Evolutionary conservation across 2,113 vertebrate genomes (phyloP).

Genomic region (Crotalus horridus): DNA sequence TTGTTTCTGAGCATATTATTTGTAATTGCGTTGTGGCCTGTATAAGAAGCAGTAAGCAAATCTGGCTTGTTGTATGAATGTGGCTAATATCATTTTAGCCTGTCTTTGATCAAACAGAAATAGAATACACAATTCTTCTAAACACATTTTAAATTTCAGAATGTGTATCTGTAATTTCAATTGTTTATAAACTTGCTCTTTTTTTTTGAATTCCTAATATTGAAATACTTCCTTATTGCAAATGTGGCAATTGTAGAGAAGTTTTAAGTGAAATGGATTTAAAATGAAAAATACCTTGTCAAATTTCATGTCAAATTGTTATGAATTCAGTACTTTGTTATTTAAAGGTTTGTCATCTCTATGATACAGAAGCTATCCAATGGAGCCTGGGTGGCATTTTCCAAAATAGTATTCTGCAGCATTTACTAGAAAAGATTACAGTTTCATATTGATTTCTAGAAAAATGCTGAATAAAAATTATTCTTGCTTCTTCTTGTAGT

Average conservation of each 20-base stretch:
- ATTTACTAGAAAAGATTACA: background rate
- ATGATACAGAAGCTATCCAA: constrained; percentile 34
- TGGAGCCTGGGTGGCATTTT: constrained; percentile 44
- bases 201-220: background rate
- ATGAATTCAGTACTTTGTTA: background rate
- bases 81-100: background rate
- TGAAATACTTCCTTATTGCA: background rate
- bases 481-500: constrained; percentile 57
- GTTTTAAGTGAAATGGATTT: background rate
- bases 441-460: constrained; percentile 40
- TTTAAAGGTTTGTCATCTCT: background rate
- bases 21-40: constrained; percentile 41
- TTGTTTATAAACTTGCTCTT: background rate
- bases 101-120: background rate
- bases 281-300: background rate
- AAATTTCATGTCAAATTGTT: background rate
- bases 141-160: background rate
- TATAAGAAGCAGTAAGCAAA: background rate
- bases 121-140: background rate
- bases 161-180: background rate
- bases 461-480: constrained; percentile 46
- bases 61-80: constrained; percentile 20
- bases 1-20: constrained; percentile 17
- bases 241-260: background rate
- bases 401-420: constrained; percentile 18